Evolutionary conservation across 2,888 invertebrate species (phyloP), one percentile per base, ranked within the genome.

Genomic region (Apoda limacodes): DNA sequence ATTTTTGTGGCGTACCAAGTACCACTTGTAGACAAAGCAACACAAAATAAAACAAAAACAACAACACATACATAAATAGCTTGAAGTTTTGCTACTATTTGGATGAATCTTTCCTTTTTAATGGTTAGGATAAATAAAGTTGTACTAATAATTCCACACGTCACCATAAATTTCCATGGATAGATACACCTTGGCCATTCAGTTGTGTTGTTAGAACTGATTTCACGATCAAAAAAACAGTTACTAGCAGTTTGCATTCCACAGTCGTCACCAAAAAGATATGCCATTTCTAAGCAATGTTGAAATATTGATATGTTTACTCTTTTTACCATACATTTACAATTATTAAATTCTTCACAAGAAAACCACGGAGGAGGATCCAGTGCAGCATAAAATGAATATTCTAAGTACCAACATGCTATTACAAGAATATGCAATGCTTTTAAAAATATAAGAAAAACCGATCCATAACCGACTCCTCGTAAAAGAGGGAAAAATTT

Each of bases 301-400:
- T 78, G 75, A 40, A 69, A 76, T 36, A 62, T 45, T 1, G 76
- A 66, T 1, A 71, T 48, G 29, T 78, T 70, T 1, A 66, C 32
- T 23, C 60, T 48, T 48, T 78, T 80, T 6, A 76, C 66, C 71
- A 80, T 75, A 45, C 78, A 78, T 39, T 56, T 61, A 7, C 43
- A 32, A 14, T 45, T 42, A 22, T 55, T 55, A 27, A 51, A 71
- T n/a, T 62, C 62, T 1, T 63, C 59, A 35, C 78, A 78, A 2
- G 55, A 49, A 25, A 54, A 57, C 78, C 78, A 78, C 1, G 78
- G 75, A 2, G 72, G 72, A 2, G 64, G 60, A 28, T 68, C 60
- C 11, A 63, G 32, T 1, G 60, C 56, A 2, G 72, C 46, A 37
- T 61, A 60, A 39, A 74, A 66, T 13, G 64, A 46, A 29, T 76